Conservation (phyloP, 2,797 vertebrate species). For the Pangasius djambal region DNA sequence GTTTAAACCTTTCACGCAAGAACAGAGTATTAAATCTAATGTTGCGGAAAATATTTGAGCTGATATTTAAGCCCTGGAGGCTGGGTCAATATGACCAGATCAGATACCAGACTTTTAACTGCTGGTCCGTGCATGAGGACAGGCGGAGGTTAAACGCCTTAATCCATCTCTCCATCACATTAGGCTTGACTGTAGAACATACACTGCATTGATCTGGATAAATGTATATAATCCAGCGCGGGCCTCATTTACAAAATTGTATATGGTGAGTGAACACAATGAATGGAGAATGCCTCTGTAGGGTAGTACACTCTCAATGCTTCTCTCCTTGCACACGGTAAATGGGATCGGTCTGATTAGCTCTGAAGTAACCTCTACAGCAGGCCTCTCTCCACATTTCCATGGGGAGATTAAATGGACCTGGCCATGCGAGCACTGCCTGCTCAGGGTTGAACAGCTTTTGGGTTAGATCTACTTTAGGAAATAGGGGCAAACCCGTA, state of each 20-base stretch:
- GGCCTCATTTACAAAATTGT: slow-evolving; percentile 62
- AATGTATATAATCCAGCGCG: slow-evolving; percentile 53
- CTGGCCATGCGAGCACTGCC: slow-evolving; percentile 64
- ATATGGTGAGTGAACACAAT: slow-evolving; percentile 47
- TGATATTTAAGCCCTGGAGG: slow-evolving; percentile 53
- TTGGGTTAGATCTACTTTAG: slow-evolving; percentile 68
- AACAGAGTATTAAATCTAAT: slow-evolving; percentile 51
- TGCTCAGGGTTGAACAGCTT: slow-evolving; percentile 70
- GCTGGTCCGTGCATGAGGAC: slow-evolving; percentile 30
- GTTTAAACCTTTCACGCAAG: slow-evolving; percentile 39
- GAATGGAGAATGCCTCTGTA: slow-evolving; percentile 37
- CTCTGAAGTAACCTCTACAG: slow-evolving; percentile 66
- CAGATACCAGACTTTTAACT: slow-evolving; percentile 29
- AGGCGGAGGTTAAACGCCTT: slow-evolving; percentile 52
- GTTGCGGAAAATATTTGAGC: slow-evolving; percentile 53
- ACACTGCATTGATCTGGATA: slow-evolving; percentile 63
- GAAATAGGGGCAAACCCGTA: slow-evolving; percentile 59
- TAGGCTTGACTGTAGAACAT: slow-evolving; percentile 56
- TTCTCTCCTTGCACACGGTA: slow-evolving; percentile 65
- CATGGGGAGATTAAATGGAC: slow-evolving; percentile 75
- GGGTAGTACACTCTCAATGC: slow-evolving; percentile 48
- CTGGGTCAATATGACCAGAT: slow-evolving; percentile 39
- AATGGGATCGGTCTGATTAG: slow-evolving; percentile 71
- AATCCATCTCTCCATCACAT: slow-evolving; percentile 50
- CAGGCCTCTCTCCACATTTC: slow-evolving; percentile 65